Evolutionary conservation across 2,797 vertebrate genomes (phyloP).

Genomic region (Sphenodon punctatus): DNA sequence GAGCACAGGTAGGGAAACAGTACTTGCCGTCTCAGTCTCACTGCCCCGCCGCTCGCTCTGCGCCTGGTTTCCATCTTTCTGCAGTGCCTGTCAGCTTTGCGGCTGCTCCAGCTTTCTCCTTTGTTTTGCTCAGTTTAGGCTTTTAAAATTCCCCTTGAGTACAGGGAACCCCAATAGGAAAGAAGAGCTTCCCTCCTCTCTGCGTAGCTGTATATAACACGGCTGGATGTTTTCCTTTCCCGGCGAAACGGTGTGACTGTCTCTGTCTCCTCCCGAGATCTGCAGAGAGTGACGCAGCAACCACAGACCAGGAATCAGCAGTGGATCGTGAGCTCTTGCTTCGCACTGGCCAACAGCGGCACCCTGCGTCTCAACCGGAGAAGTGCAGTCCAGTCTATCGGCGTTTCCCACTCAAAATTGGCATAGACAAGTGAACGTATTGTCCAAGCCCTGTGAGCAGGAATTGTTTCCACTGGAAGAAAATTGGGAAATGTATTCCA

Average conservation of each 20-base stretch:
- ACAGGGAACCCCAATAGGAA: not conserved
- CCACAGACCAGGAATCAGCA: not conserved
- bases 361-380: slow-evolving; percentile 47
- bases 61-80: slow-evolving; percentile 19
- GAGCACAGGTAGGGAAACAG: slow-evolving; percentile 31
- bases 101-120: too few relatives aligned
- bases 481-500: too few relatives aligned
- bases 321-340: not conserved
- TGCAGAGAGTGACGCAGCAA: not conserved
- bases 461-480: too few relatives aligned
- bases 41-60: not conserved
- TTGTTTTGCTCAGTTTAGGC: not conserved
- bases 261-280: not conserved
- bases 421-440: too few relatives aligned
- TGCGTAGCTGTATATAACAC: not conserved
- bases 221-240: not conserved
- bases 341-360: slow-evolving; percentile 63
- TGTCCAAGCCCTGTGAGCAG: too few relatives aligned
- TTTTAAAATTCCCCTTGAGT: not conserved
- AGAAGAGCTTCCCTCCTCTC: not conserved
- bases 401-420: not conserved
- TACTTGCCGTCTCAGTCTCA: too few relatives aligned
- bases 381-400: not conserved
- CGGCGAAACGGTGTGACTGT: not conserved
- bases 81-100: not conserved